Percentiles rank a stretch among this genome's conserved stretches.
phyloP scores from a whole-genome alignment of 2,113 vertebrate genomes.

The Copsychus sechellarum region DNA sequence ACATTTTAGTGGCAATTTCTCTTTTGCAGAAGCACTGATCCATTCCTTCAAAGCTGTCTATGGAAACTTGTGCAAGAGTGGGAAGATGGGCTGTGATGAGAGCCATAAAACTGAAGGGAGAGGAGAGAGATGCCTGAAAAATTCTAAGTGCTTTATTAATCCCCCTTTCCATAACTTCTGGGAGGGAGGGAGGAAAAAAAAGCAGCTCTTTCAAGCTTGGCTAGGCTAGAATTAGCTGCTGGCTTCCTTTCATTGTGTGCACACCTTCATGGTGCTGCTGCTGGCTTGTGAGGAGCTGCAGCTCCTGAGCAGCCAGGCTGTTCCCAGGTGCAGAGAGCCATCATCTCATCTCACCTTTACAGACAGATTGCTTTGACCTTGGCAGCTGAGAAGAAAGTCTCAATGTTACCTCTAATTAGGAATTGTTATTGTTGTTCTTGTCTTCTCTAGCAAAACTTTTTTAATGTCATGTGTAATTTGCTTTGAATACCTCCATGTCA shows the following conservation, averaged over 20 bases:
- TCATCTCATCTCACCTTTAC: neutral
- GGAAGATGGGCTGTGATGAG: neutral
- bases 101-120: neutral
- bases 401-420: neutral
- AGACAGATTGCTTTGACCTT: neutral
- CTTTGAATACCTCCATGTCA: neutral
- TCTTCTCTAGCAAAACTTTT: neutral
- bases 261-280: neutral
- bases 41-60: neutral
- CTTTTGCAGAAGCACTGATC: neutral
- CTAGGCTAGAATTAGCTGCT: neutral
- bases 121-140: neutral
- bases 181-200: neutral
- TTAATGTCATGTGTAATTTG: neutral
- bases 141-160: neutral
- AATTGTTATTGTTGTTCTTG: neutral
- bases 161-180: neutral
- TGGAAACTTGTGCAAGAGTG: neutral
- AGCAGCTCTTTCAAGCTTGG: conserved; percentile 7
- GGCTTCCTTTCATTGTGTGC: neutral
- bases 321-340: neutral
- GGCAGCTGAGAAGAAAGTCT: neutral
- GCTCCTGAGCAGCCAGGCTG: neutral
- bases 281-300: neutral
- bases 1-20: neutral